phyloP scores from a whole-genome alignment of 2,113 vertebrate species.

The Coptodon bakossiorum region DNA sequence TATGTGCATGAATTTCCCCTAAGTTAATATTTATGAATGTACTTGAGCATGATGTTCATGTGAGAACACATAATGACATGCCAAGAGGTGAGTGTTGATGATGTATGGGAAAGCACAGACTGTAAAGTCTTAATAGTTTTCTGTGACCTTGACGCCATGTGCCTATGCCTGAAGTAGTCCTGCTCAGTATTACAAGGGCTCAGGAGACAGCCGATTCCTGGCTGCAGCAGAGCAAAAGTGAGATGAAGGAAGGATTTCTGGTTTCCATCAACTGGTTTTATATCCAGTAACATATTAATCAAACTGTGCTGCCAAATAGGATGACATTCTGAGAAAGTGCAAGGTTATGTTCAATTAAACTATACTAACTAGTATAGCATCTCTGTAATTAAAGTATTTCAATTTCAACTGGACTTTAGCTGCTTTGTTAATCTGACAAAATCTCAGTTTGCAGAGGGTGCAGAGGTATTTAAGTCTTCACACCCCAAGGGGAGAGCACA shows the following conservation, averaged over 20 bases:
- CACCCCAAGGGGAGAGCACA: background rate
- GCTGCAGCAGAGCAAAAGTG: conserved; percentile 13
- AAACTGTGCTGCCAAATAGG: conserved; percentile 40
- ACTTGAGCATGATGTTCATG: background rate
- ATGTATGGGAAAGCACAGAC: background rate
- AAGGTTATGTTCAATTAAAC: conserved; percentile 42
- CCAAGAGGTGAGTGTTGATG: background rate
- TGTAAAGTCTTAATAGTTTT: conserved; percentile 18
- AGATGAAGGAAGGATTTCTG: conserved; percentile 20
- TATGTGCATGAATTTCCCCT: background rate
- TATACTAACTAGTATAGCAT: background rate
- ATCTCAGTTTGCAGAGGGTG: background rate
- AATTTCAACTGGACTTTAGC: conserved; percentile 1
- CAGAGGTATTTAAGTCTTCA: background rate
- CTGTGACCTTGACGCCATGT: conserved; percentile 53
- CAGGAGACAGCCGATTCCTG: conserved; percentile 1
- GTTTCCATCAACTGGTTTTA: conserved; percentile 4
- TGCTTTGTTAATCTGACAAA: conserved; percentile 16
- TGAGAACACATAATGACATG: background rate
- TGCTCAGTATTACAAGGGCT: conserved; percentile 37
- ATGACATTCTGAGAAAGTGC: conserved; percentile 24
- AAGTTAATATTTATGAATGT: background rate
- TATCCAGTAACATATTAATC: conserved; percentile 53
- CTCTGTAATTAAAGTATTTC: background rate
- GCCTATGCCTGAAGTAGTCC: conserved; percentile 38